A percentile compares a stretch with the other conserved stretches of the same genome.
Conservation (phyloP, 2,797 vertebrate genomes). For the Molothrus aeneus region DNA sequence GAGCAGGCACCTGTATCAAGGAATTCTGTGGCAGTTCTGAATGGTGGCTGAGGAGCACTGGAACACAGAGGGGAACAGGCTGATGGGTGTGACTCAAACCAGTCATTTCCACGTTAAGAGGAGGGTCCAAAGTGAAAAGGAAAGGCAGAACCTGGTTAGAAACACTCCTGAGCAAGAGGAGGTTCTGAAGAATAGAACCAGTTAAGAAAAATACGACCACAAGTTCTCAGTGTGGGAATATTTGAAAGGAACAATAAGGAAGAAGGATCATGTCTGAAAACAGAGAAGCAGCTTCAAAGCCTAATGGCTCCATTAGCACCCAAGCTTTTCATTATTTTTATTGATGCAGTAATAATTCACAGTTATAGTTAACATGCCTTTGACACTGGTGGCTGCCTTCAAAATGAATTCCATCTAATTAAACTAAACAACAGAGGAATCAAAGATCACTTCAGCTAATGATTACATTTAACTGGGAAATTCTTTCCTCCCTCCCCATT, state of each 20-base stretch:
- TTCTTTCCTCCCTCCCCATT: background rate
- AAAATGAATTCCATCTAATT: slow-evolving; percentile 62
- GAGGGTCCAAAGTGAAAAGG: background rate
- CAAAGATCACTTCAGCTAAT: slow-evolving; percentile 56
- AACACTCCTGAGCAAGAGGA: background rate
- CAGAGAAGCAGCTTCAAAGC: slow-evolving; percentile 42
- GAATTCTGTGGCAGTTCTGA: background rate
- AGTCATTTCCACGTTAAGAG: background rate
- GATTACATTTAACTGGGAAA: slow-evolving; percentile 1
- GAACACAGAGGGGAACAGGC: background rate
- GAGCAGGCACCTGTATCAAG: background rate
- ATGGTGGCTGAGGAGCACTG: background rate
- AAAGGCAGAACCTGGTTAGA: background rate
- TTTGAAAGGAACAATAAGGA: slow-evolving; percentile 35
- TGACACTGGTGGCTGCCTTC: slow-evolving; percentile 36
- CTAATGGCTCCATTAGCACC: slow-evolving; percentile 52
- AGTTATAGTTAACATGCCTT: slow-evolving; percentile 55
- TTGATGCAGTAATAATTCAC: slow-evolving; percentile 68
- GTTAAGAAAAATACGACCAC: background rate
- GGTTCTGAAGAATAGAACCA: background rate
- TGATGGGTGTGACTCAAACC: background rate
- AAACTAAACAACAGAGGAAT: slow-evolving; percentile 57
- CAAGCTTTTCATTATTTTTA: slow-evolving; percentile 69
- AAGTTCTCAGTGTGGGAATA: background rate
- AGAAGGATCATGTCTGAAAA: slow-evolving; percentile 48